Evolutionary conservation across 2,888 invertebrate genomes (phyloP).

Genomic region (Hecatera dysodea): DNA sequence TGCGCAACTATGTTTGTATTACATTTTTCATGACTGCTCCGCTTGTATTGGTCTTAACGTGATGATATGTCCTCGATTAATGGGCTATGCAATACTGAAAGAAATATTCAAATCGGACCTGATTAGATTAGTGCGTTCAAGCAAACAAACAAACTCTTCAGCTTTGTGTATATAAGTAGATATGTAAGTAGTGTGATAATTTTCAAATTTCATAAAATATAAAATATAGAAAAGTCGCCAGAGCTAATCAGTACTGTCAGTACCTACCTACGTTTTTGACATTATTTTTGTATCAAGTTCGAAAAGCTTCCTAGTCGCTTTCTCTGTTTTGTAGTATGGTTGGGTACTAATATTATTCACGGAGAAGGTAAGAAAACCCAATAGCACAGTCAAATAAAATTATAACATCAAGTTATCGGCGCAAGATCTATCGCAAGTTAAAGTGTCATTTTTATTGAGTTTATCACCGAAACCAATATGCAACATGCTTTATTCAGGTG

Average conservation of each 20-base stretch:
- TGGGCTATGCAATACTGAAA: too few relatives aligned
- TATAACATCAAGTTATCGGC: not conserved
- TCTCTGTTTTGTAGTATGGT: not conserved
- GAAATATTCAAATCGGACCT: too few relatives aligned
- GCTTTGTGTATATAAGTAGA: too few relatives aligned
- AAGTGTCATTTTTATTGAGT: constrained; percentile 2
- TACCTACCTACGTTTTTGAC: too few relatives aligned
- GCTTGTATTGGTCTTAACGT: too few relatives aligned
- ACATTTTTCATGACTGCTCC: too few relatives aligned
- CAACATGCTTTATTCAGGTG: constrained; percentile 29
- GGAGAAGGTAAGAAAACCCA: not conserved
- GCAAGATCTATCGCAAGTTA: not conserved
- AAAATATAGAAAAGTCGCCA: not conserved
- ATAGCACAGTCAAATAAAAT: not conserved
- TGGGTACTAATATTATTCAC: not conserved
- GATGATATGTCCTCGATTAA: too few relatives aligned
- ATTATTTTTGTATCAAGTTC: not conserved
- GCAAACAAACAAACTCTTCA: too few relatives aligned
- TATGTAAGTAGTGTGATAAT: too few relatives aligned
- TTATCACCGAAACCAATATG: constrained; percentile 18
- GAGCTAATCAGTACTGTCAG: too few relatives aligned
- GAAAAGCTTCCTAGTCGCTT: not conserved
- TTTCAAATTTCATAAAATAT: not conserved
- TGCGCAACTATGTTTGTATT: too few relatives aligned
- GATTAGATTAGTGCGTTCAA: too few relatives aligned